phyloP scores from a whole-genome alignment of 2,113 vertebrate genomes.

The Plestiodon gilberti region DNA sequence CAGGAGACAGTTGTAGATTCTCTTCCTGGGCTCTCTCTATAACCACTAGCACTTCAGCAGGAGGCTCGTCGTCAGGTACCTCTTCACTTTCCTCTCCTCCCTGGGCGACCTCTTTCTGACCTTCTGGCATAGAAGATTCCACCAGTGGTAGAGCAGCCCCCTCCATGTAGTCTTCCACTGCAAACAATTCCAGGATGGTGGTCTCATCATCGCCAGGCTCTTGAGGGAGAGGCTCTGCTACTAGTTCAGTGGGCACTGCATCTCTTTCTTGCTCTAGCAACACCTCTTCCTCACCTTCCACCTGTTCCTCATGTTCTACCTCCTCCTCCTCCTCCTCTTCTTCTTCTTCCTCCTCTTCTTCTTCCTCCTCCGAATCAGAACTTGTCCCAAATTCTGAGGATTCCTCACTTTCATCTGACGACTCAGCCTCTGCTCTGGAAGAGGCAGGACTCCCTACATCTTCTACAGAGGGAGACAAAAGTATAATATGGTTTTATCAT shows the following conservation, averaged over 20 bases:
- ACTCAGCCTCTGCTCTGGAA: conserved; percentile 82
- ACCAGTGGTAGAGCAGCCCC: conserved; percentile 40
- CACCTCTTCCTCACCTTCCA: neutral
- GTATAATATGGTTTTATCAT: neutral
- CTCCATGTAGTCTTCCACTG: conserved; percentile 65
- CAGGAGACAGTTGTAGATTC: neutral
- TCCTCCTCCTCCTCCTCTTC: conserved; percentile 65
- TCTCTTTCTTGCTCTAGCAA: conserved; percentile 57
- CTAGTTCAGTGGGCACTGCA: conserved; percentile 54
- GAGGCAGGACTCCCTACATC: conserved; percentile 79
- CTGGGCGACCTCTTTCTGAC: conserved; percentile 41
- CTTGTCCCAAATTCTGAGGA: conserved; percentile 90
- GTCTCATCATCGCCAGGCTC: conserved; percentile 57
- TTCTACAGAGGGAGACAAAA: conserved; percentile 56
- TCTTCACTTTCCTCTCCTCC: conserved; percentile 58
- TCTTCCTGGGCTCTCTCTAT: conserved; percentile 63
- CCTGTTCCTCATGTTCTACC: conserved; percentile 38
- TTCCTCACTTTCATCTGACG: conserved; percentile 83
- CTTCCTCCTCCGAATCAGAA: conserved; percentile 82
- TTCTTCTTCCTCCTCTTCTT: conserved; percentile 56
- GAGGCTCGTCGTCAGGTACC: conserved; percentile 32
- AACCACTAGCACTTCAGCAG: conserved; percentile 65
- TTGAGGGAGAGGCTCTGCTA: conserved; percentile 1
- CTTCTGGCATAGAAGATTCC: conserved; percentile 55
- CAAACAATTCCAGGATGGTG: conserved; percentile 59